phyloP scores from a whole-genome alignment of 2,888 invertebrate species.

The Morinoia aosen region DNA sequence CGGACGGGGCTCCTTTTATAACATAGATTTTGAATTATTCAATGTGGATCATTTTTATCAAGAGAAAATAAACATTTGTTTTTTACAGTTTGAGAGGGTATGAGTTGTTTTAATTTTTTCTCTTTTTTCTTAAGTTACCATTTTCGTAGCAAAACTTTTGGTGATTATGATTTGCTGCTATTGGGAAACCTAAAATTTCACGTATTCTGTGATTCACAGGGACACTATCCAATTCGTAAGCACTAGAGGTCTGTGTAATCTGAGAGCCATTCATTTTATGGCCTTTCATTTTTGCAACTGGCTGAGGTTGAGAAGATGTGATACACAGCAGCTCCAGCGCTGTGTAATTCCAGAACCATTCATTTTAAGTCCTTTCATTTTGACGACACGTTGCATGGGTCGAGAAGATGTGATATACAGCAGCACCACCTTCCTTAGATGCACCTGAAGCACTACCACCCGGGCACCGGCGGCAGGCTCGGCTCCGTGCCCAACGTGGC shows the following conservation, averaged over 20 bases:
- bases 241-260: background rate
- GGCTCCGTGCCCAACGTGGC: slow-evolving; percentile 89
- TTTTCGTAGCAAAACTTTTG: no score
- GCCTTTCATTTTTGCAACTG: background rate
- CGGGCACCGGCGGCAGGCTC: slow-evolving; percentile 82
- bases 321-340: background rate
- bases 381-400: background rate
- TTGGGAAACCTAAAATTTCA: no score
- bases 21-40: no score
- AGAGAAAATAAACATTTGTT: no score
- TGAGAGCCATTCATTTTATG: background rate
- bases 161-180: no score
- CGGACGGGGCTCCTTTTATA: no score
- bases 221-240: background rate
- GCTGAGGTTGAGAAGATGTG: background rate
- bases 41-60: no score
- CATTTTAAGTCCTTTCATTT: background rate
- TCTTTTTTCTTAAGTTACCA: no score
- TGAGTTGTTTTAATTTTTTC: no score
- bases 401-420: background rate
- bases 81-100: no score
- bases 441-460: slow-evolving; percentile 95
- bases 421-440: slow-evolving; percentile 73
- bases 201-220: no score
- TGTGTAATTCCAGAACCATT: background rate